Evolutionary conservation across 2,888 invertebrate genomes (phyloP).

Genomic region (Diarsia rubi): DNA sequence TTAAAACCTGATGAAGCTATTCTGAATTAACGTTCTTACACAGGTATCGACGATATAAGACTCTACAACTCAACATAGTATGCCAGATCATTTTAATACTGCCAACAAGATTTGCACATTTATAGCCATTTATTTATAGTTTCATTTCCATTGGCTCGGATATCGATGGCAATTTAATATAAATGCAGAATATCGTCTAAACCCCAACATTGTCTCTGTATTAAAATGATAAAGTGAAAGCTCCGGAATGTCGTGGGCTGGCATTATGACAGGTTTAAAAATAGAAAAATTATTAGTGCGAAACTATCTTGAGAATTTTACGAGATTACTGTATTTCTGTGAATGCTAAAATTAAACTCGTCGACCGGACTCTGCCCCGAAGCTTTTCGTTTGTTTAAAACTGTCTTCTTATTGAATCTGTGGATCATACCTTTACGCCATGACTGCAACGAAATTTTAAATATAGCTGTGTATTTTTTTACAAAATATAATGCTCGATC

Average conservation of each 20-base stretch:
- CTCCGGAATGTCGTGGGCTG: conserved; percentile 67
- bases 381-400: conserved; percentile 49
- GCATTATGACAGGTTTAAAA: conserved; percentile 68
- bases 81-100: conserved; percentile 5
- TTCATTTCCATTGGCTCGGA: conserved; percentile 17
- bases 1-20: neutral
- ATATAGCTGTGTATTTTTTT: neutral
- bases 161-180: conserved; percentile 35
- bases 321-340: conserved; percentile 67
- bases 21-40: neutral
- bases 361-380: conserved; percentile 56
- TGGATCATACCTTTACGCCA: neutral
- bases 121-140: conserved; percentile 26
- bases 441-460: neutral
- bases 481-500: neutral
- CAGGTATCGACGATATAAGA: neutral
- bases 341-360: conserved; percentile 63
- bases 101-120: conserved; percentile 8
- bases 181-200: conserved; percentile 39
- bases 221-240: conserved; percentile 59
- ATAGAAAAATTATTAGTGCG: conserved; percentile 68
- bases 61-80: neutral
- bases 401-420: conserved; percentile 26
- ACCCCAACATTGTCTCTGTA: conserved; percentile 50
- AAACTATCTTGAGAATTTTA: conserved; percentile 67